These are phyloP conservation scores for Trissonchulus sp. DNA, from an alignment of 2,888 invertebrate species.

Conservation along the genomic window DNA sequence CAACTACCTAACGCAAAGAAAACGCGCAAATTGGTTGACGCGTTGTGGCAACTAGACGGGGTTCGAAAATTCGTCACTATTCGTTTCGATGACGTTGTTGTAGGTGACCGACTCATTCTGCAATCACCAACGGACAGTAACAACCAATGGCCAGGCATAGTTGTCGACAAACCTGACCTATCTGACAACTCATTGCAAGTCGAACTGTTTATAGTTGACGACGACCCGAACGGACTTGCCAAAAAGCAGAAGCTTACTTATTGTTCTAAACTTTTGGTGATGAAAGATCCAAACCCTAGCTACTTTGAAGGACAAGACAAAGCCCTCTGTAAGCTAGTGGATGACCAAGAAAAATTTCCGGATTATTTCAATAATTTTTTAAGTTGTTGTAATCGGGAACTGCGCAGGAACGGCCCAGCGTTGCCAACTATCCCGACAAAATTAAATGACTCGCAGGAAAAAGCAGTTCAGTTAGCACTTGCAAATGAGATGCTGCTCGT, in stretches of 20 bases:
- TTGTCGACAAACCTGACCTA: too few species aligned
- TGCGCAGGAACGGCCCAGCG: background rate
- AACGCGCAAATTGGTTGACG: background rate
- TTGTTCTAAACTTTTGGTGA: too few species aligned
- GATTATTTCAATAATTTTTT: too few species aligned
- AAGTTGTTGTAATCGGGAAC: too few species aligned
- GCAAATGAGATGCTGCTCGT: background rate
- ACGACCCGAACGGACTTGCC: too few species aligned
- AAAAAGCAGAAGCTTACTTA: too few species aligned
- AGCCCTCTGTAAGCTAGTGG: background rate
- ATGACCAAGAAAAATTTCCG: background rate
- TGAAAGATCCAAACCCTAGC: too few species aligned
- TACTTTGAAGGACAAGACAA: background rate
- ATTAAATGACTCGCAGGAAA: background rate
- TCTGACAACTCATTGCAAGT: too few species aligned
- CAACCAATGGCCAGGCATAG: background rate
- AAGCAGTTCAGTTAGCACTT: background rate
- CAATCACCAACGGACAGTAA: background rate
- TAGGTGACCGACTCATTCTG: background rate
- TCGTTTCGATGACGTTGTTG: background rate
- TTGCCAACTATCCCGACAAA: background rate
- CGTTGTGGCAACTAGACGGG: background rate
- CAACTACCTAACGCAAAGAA: background rate
- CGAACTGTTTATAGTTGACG: too few species aligned
- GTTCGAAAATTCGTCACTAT: slow-evolving; percentile 13